A percentile compares a stretch with the other conserved stretches of the same genome.
Conservation (phyloP, 2,113 vertebrate genomes). For the Toxotes jaculatrix region DNA sequence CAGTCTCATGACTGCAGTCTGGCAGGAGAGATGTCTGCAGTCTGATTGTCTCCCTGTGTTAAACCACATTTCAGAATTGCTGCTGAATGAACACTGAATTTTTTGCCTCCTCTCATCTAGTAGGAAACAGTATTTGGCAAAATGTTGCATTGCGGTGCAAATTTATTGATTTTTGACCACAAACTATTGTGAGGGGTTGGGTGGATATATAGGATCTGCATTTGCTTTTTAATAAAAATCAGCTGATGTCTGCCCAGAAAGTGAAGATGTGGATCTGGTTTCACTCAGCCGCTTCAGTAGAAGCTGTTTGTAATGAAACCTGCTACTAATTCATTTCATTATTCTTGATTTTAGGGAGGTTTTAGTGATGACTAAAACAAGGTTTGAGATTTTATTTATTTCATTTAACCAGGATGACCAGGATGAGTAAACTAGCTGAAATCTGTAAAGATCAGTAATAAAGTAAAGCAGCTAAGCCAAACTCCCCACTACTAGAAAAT, state of each 20-base stretch:
- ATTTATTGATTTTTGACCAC: not conserved
- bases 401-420: too few relatives aligned
- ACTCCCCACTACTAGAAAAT: not conserved
- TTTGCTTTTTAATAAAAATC: not conserved
- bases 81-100: not conserved
- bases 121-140: not conserved
- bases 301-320: too few relatives aligned
- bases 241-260: too few relatives aligned
- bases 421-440: too few relatives aligned
- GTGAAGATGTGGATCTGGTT: too few relatives aligned
- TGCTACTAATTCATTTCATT: too few relatives aligned
- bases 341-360: too few relatives aligned
- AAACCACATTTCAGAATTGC: constrained; percentile 14
- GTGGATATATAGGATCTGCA: too few relatives aligned
- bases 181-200: not conserved
- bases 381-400: too few relatives aligned
- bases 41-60: constrained; percentile 15
- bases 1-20: constrained; percentile 30
- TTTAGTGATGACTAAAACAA: too few relatives aligned
- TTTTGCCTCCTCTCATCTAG: not conserved
- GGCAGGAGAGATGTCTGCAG: constrained; percentile 11
- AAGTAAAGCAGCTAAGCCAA: not conserved
- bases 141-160: not conserved
- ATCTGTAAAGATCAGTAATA: too few relatives aligned
- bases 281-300: too few relatives aligned